A percentile compares a stretch with the other conserved stretches of the same genome.
Evolutionary conservation across 2,113 vertebrate species (phyloP).

Genomic region (Centropristis striata): DNA sequence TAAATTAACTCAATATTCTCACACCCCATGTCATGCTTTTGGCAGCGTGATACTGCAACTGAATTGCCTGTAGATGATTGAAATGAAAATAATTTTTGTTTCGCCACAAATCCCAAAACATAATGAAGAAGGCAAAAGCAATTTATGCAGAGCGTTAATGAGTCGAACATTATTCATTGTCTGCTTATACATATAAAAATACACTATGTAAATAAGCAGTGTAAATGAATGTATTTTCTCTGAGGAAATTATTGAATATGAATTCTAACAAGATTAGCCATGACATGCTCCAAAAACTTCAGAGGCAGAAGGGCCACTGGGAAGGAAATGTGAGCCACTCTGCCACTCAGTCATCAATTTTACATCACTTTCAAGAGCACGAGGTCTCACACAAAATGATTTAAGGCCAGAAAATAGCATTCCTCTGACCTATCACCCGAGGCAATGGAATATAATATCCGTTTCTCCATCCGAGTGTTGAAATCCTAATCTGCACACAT

Average conservation of each 20-base stretch:
- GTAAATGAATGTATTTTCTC: constrained; percentile 49
- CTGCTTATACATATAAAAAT: constrained; percentile 43
- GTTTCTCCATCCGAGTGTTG: constrained; percentile 23
- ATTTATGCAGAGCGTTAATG: constrained; percentile 52
- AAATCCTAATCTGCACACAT: constrained; percentile 63
- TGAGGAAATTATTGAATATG: constrained; percentile 43
- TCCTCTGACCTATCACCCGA: constrained; percentile 56
- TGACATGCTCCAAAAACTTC: constrained; percentile 70
- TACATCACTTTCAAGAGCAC: constrained; percentile 67
- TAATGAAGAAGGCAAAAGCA: constrained; percentile 49
- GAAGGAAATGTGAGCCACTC: constrained; percentile 64
- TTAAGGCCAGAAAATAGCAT: constrained; percentile 73
- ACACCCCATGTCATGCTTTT: constrained; percentile 40
- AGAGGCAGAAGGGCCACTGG: constrained; percentile 47
- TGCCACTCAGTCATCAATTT: constrained; percentile 75
- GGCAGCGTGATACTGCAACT: constrained; percentile 34
- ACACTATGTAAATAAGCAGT: constrained; percentile 48
- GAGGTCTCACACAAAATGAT: constrained; percentile 67
- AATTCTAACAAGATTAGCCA: constrained; percentile 66
- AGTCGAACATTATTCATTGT: constrained; percentile 51
- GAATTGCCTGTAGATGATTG: constrained; percentile 65
- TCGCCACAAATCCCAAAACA: constrained; percentile 52
- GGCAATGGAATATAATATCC: constrained; percentile 59
- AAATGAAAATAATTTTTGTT: constrained; percentile 54
- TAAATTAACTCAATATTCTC: constrained; percentile 59